phyloP scores from a whole-genome alignment of 1,140 invertebrate species.

The Microplitis mediator region DNA sequence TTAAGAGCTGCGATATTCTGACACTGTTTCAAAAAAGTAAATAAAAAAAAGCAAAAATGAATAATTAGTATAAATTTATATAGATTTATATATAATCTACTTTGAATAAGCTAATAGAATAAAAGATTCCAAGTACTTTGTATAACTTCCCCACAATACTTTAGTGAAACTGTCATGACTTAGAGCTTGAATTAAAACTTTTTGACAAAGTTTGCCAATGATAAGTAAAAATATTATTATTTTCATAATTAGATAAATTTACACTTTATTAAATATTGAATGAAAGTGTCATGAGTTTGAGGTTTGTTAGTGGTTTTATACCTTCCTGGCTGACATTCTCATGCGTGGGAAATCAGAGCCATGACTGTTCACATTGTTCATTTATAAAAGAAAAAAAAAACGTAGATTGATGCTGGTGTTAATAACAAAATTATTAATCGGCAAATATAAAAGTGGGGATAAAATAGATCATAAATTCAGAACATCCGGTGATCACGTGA shows the following conservation, averaged over 20 bases:
- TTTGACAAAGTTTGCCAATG: not conserved
- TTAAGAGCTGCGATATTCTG: slow-evolving; percentile 45
- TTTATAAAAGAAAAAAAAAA: not conserved
- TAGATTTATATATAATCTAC: too few species aligned
- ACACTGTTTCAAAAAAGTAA: slow-evolving; percentile 34
- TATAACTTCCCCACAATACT: slow-evolving; percentile 4
- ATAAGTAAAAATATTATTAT: slow-evolving; percentile 7
- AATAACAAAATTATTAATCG: not conserved
- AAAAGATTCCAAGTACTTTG: not conserved
- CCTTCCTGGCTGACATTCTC: not conserved
- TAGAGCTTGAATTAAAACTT: slow-evolving; percentile 26
- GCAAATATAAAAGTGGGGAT: not conserved
- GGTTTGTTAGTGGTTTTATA: not conserved
- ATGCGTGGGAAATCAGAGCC: not conserved
- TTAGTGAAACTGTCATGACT: slow-evolving; percentile 38
- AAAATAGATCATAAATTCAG: not conserved
- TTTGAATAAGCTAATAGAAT: not conserved
- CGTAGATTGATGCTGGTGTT: not conserved
- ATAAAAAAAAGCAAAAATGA: not conserved
- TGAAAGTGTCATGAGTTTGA: not conserved
- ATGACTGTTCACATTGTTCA: not conserved
- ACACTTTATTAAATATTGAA: not conserved
- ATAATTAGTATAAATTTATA: not conserved
- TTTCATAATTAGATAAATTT: not conserved
- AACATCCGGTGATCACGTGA: not conserved